Conservation (phyloP, 2,797 vertebrate species). For the Argyrosomus regius region DNA sequence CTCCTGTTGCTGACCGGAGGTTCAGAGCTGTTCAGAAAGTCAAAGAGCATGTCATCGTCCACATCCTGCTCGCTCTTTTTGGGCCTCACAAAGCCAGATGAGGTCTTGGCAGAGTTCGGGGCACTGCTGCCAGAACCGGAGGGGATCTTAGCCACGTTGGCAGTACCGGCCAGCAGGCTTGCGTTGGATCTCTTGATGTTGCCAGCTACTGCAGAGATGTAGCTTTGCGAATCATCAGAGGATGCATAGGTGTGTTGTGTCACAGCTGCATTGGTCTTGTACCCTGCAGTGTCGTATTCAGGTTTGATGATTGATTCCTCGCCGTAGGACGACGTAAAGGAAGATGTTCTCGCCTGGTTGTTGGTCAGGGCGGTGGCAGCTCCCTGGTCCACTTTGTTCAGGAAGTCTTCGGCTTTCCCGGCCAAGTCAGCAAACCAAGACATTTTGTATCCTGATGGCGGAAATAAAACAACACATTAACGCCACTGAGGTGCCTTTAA, state of each 20-base stretch:
- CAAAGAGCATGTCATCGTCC: slow-evolving; percentile 95
- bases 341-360: slow-evolving; percentile 52
- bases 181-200: slow-evolving; percentile 92
- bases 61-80: slow-evolving; percentile 93
- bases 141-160: slow-evolving; percentile 75
- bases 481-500: no score
- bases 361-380: slow-evolving; percentile 93
- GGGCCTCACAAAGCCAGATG: slow-evolving; percentile 92
- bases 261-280: slow-evolving; percentile 41
- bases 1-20: slow-evolving; percentile 87
- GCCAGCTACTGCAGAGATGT: slow-evolving; percentile 90
- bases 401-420: slow-evolving; percentile 95
- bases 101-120: slow-evolving; percentile 77
- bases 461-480: slow-evolving; percentile 15
- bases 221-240: slow-evolving; percentile 79
- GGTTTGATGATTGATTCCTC: slow-evolving; percentile 62
- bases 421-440: slow-evolving; percentile 96
- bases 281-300: slow-evolving; percentile 69
- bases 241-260: slow-evolving; percentile 73
- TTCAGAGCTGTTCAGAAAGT: slow-evolving; percentile 97
- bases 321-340: slow-evolving; percentile 65
- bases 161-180: slow-evolving; percentile 87
- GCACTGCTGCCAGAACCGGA: slow-evolving; percentile 64
- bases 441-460: slow-evolving; percentile 83
- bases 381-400: slow-evolving; percentile 97